Evolutionary conservation across 2,888 invertebrate species (phyloP), one percentile per base, ranked within the genome.

Genomic region (Drosophila putrida): DNA sequence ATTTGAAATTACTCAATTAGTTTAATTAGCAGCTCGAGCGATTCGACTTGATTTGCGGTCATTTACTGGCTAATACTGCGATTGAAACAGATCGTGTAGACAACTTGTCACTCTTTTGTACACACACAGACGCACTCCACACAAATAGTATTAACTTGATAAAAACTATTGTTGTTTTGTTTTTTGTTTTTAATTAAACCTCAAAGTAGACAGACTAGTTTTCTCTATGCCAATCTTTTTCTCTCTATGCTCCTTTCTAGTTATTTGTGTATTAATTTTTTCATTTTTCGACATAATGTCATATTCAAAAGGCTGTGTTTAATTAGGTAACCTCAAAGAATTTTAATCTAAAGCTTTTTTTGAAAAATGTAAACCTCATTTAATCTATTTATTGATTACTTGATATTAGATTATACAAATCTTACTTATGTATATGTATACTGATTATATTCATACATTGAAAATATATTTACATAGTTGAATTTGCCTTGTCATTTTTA

Each of bases 1-100:
- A 83, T 88, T 85, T 69, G 70, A 88, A 90, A 90, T 89, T 89
- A 89, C 82, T 90, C 89, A 90, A 91, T 91, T 91, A 90, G 90
- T 88, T 90, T 89, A 90, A 91, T 91, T 91, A 91, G 87, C 89
- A 80, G 78, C 54, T 53, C 54, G 66, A 58, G 65, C 75, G 74
- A 47, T 53, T 49, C 66, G 82, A 76, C 79, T 85, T 79, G 80
- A 82, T 88, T 76, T 67, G 76, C 82, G 71, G 61, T 68, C 72
- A 79, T 71, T 80, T 80, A 13, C 35, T 35, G 53, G 46, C 67
- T 41, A 20, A 50, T 49, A 64, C 68, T 43, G 50, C 59, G 28
- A 49, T 39, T 36, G 78, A 84, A 87, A 78, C 63, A 54, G 85
- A 87, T 87, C 69, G 72, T 41, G 41, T 51, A 61, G 77, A 65